Base-by-base conservation (phyloP, 2,888 invertebrate genomes). In the Tortrix viridana region DNA sequence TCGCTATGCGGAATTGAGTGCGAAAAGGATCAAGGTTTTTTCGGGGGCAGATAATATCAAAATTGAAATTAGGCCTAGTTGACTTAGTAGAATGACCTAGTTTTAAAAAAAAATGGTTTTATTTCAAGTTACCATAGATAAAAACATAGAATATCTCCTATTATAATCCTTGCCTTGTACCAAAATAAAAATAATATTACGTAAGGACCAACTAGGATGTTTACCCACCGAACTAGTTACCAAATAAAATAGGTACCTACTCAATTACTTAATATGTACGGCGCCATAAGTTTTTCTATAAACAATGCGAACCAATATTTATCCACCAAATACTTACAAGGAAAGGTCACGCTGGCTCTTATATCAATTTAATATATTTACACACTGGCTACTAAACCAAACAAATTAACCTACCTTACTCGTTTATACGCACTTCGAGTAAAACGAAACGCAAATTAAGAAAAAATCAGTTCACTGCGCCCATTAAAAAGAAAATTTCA, bases 1-100 rank as follows among this genome's bases (percentile, higher is more conserved):
- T 80, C 79, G 79, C 62, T 62, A 56, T 56, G 61, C 56, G 50
- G 50, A 62, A 62, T 62, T 56, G 56, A 50, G 62, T 56, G 46
- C 46, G 57, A 63, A 63, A 63, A 41, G 52, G 50, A 44, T 44
- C 53, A 43, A 43, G 54, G 18, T 55, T 44, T 55, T 55, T 55
- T 44, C n/a, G 38, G 41, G 32, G 32, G 3, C 32, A 16, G 43
- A 16, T 43, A 7, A 43, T 16, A 16, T 43, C 43, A 6, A 43
- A 43, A 43, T n/a, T 1, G 9, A 44, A 19, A 9, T 12, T 44
- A 9, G 19, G 19, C 18, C 19, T n/a, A n/a, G n/a, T n/a, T n/a
- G n/a, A n/a, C n/a, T n/a, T n/a, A n/a, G n/a, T n/a, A n/a, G n/a
- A 12, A 0, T 32, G 32, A 32, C 32, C 32, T 12, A 12, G 12